phyloP scores from a whole-genome alignment of 2,113 vertebrate species.

The Pogonocichla stellata region DNA sequence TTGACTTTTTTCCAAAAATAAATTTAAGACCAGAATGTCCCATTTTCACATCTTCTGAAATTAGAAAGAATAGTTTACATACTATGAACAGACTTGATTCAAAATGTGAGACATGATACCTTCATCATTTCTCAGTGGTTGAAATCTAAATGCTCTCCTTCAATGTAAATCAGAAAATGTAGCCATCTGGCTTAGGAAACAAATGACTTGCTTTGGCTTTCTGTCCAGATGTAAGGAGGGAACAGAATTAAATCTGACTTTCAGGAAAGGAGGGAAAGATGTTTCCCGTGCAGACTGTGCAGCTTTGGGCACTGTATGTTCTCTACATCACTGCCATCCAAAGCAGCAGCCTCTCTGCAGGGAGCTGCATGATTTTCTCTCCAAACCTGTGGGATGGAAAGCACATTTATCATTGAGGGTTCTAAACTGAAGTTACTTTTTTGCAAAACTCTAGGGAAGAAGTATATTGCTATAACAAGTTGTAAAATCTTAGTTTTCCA shows the following conservation, averaged over 20 bases:
- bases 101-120: neutral
- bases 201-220: neutral
- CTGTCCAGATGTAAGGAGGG: neutral
- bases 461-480: neutral
- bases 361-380: neutral
- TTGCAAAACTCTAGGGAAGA: neutral
- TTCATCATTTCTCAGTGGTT: neutral
- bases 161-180: neutral
- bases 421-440: neutral
- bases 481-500: neutral
- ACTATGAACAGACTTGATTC: neutral
- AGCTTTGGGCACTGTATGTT: neutral
- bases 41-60: neutral
- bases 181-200: neutral
- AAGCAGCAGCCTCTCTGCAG: neutral
- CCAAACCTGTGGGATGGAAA: neutral
- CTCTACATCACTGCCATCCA: neutral
- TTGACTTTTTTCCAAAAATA: neutral
- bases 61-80: neutral
- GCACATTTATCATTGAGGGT: neutral
- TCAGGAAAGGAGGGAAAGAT: neutral
- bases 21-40: rapidly evolving
- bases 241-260: neutral
- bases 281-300: neutral
- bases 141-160: neutral